A percentile compares a stretch with the other conserved stretches of the same genome.
Conservation (phyloP, 2,113 vertebrate genomes). For the Tylochromis polylepis region DNA sequence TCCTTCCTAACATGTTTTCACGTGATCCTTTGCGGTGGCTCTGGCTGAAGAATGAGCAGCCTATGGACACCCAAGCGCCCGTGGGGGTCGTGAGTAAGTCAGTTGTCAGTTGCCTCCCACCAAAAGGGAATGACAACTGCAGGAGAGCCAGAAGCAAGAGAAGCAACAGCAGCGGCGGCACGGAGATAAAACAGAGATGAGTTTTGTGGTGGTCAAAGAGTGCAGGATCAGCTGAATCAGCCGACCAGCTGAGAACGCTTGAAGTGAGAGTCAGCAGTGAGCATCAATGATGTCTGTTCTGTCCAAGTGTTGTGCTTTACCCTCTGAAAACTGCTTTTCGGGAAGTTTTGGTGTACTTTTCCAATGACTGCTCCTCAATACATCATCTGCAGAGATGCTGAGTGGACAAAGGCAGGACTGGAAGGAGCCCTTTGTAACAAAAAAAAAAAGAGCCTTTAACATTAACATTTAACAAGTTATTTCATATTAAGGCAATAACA, state of each 20-base stretch:
- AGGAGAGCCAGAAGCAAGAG: slow-evolving; percentile 12
- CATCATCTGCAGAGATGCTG: background rate
- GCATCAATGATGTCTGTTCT: background rate
- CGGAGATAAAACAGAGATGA: slow-evolving; percentile 29
- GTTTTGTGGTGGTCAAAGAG: slow-evolving; percentile 16
- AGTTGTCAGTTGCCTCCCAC: slow-evolving; percentile 46
- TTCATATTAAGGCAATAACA: background rate
- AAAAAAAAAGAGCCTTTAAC: background rate
- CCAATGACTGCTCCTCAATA: background rate
- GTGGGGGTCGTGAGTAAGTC: slow-evolving; percentile 41
- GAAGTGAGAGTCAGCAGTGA: slow-evolving; percentile 9
- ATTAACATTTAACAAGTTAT: background rate
- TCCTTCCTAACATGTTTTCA: background rate
- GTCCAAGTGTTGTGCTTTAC: background rate
- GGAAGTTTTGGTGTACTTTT: background rate
- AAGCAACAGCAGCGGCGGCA: slow-evolving; percentile 27
- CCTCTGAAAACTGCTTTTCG: background rate
- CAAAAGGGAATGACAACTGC: slow-evolving; percentile 67
- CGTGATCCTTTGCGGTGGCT: background rate
- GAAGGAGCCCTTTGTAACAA: fast-evolving
- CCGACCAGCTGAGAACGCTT: slow-evolving; percentile 27
- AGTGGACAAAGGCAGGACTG: fast-evolving
- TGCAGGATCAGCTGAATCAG: slow-evolving; percentile 25
- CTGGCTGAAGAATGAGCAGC: slow-evolving; percentile 17
- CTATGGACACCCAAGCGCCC: background rate